A percentile compares a stretch with the other conserved stretches of the same genome.
Conservation (phyloP, 2,888 invertebrate genomes). For the Boloria selene region DNA sequence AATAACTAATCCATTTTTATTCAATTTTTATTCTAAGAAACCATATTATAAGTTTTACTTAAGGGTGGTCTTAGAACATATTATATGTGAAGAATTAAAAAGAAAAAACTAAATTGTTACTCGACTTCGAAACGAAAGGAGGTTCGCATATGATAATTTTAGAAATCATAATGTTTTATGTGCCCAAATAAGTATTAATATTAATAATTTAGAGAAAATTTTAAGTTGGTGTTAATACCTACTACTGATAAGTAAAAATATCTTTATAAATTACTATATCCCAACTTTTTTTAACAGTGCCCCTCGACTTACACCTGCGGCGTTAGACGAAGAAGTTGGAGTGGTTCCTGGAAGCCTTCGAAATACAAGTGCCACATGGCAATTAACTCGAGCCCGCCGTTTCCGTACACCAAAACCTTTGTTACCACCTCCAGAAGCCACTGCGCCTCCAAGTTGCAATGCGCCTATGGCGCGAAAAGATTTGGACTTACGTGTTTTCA, state of each 20-base stretch:
- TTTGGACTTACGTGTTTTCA: slow-evolving; percentile 59
- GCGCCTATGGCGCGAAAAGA: slow-evolving; percentile 65
- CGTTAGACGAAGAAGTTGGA: slow-evolving; percentile 56
- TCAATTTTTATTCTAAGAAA: not conserved
- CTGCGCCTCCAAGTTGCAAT: slow-evolving; percentile 59
- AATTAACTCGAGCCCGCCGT: slow-evolving; percentile 68
- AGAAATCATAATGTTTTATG: too few relatives aligned
- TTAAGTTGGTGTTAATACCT: too few relatives aligned
- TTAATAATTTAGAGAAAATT: too few relatives aligned
- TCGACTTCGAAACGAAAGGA: too few relatives aligned
- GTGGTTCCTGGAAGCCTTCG: slow-evolving; percentile 54
- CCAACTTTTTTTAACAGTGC: slow-evolving; percentile 46
- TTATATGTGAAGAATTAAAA: too few relatives aligned
- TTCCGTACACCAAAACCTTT: slow-evolving; percentile 62
- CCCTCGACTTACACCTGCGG: slow-evolving; percentile 60
- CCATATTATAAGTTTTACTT: too few relatives aligned
- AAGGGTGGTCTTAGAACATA: too few relatives aligned
- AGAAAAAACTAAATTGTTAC: too few relatives aligned
- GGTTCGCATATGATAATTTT: too few relatives aligned
- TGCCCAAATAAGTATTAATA: too few relatives aligned
- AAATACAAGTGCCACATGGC: slow-evolving; percentile 66
- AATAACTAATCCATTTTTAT: not conserved
- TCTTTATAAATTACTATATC: too few relatives aligned
- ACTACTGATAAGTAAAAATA: too few relatives aligned
- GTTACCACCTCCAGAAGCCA: slow-evolving; percentile 59